Evolutionary conservation across 2,797 vertebrate species (phyloP).

Genomic region (Enteromius thamalakanensis): DNA sequence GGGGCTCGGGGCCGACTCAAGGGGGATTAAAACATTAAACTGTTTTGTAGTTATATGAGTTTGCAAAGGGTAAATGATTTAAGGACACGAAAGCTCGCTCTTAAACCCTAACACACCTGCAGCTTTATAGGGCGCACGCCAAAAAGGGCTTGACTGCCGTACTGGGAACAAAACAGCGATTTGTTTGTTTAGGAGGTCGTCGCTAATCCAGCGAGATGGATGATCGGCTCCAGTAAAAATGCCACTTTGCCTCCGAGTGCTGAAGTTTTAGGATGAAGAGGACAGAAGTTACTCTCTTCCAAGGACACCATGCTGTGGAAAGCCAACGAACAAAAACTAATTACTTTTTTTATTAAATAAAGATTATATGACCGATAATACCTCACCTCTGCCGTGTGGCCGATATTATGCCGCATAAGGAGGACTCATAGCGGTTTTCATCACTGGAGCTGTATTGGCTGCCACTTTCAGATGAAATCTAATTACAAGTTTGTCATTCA

Average conservation of each 20-base stretch:
- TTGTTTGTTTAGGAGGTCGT: slow-evolving; percentile 39
- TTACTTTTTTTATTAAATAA: slow-evolving; percentile 37
- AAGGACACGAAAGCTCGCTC: slow-evolving; percentile 22
- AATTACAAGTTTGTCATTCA: slow-evolving; percentile 22
- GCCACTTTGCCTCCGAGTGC: not conserved
- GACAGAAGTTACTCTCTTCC: slow-evolving; percentile 11
- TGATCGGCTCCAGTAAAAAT: slow-evolving; percentile 6
- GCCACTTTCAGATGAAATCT: not conserved
- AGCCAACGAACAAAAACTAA: slow-evolving; percentile 8
- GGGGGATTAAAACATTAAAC: slow-evolving; percentile 79
- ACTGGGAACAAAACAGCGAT: slow-evolving; percentile 3
- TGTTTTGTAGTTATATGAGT: slow-evolving; percentile 68
- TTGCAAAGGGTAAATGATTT: slow-evolving; percentile 53
- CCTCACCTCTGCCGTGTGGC: slow-evolving; percentile 5
- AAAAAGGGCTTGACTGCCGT: not conserved
- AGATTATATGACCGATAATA: slow-evolving; percentile 34
- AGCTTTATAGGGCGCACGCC: slow-evolving; percentile 25
- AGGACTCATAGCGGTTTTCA: not conserved
- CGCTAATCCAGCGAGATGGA: slow-evolving; percentile 37
- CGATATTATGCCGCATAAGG: not conserved
- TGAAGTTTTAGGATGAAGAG: slow-evolving; percentile 33
- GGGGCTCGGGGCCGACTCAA: slow-evolving; percentile 73
- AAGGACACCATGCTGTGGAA: slow-evolving; percentile 18
- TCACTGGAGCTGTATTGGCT: not conserved
- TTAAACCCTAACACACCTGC: slow-evolving; percentile 43